phyloP scores from a whole-genome alignment of 2,797 vertebrate genomes.

The Micrastur ruficollis region DNA sequence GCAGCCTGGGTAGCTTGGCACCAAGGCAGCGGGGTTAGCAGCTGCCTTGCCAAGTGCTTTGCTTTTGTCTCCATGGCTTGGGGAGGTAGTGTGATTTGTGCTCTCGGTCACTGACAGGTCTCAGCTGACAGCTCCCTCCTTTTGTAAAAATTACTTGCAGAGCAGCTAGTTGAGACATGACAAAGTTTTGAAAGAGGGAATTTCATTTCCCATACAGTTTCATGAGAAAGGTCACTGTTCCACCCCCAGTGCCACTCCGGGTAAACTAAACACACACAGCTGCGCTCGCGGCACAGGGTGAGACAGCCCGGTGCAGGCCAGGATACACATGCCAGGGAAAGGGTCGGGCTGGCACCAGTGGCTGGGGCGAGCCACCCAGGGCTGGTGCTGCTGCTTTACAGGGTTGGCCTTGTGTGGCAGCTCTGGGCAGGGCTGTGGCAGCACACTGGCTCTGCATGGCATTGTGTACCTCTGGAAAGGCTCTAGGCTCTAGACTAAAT shows the following conservation, averaged over 20 bases:
- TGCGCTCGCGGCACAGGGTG: neutral
- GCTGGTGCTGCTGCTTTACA: neutral
- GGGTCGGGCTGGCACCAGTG: neutral
- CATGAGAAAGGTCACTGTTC: constrained; percentile 51
- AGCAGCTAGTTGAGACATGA: constrained; percentile 72
- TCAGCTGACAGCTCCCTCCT: constrained; percentile 61
- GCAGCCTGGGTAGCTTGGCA: constrained; percentile 10
- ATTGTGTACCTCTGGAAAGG: neutral
- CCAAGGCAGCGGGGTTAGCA: neutral
- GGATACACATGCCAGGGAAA: rapidly evolving
- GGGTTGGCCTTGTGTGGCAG: neutral
- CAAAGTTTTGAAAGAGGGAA: constrained; percentile 67
- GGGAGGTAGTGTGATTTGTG: constrained; percentile 39
- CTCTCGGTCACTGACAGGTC: constrained; percentile 62
- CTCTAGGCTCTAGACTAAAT: neutral
- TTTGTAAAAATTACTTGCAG: constrained; percentile 46
- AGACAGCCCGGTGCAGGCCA: neutral
- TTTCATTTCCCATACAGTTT: neutral
- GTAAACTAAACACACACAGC: constrained; percentile 22
- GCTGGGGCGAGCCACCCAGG: rapidly evolving
- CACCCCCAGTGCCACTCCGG: neutral
- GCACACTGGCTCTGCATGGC: neutral
- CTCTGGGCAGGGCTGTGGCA: neutral
- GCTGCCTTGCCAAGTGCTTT: neutral
- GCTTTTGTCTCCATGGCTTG: constrained; percentile 32